These are phyloP conservation scores for Solea senegalensis DNA, from an alignment of 2,113 vertebrate species.

Conservation along the genomic window DNA sequence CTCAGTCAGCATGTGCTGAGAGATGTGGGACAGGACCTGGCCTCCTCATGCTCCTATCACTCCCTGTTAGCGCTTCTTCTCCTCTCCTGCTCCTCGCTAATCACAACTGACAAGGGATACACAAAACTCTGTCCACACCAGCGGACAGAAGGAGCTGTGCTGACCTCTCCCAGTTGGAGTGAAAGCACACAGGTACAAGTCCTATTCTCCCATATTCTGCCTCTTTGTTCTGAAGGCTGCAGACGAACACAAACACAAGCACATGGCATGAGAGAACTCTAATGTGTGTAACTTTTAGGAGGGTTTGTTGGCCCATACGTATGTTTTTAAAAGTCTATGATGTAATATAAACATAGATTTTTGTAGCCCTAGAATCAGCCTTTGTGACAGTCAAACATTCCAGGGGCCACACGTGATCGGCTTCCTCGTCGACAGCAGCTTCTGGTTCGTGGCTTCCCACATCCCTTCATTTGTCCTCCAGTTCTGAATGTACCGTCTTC, in stretches of 20 bases:
- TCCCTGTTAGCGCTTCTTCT: constrained; percentile 60
- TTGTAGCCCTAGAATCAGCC: too few relatives aligned
- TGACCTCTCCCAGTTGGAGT: constrained; percentile 30
- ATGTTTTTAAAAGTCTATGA: too few relatives aligned
- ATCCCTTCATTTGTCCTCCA: too few relatives aligned
- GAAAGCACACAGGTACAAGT: constrained; percentile 14
- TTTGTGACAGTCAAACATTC: too few relatives aligned
- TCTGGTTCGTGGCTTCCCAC: too few relatives aligned
- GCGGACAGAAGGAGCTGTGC: constrained; percentile 24
- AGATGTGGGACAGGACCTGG: constrained; percentile 66
- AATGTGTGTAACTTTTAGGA: too few relatives aligned
- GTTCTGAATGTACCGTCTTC: too few relatives aligned
- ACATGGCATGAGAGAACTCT: constrained; percentile 1
- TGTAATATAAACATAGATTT: too few relatives aligned
- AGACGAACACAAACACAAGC: constrained; percentile 9
- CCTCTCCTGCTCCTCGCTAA: constrained; percentile 55
- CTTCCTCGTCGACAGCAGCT: too few relatives aligned
- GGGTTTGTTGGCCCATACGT: too few relatives aligned
- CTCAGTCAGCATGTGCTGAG: constrained; percentile 46
- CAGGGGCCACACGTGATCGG: too few relatives aligned
- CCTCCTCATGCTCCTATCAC: constrained; percentile 66
- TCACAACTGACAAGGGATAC: constrained; percentile 62
- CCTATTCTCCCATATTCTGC: constrained; percentile 1
- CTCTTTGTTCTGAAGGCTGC: constrained; percentile 12
- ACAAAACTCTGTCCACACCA: constrained; percentile 36